Base-by-base conservation (phyloP, 2,797 vertebrate genomes). In the Bufotes viridis region DNA sequence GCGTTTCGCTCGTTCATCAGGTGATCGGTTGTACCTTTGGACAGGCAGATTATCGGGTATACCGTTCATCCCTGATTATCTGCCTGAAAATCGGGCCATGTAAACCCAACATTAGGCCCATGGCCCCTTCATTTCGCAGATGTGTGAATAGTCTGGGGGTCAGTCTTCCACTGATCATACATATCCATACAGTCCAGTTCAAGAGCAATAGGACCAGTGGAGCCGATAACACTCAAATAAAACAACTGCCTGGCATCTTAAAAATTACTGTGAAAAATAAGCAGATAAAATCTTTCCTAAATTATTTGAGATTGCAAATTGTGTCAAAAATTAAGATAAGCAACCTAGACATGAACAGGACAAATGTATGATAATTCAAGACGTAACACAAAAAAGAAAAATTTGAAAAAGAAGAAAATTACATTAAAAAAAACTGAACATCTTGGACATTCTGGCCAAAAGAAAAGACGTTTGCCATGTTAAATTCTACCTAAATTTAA, bases 401-500 rank as follows among this genome's bases (percentile, higher is more conserved):
- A 17, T 42, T 57, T 22, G 55, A 55, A 78, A 78, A 49, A 11
- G 24, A 29, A 55, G 22, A 74, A 20, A 20, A 53, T 14, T 1
- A 72, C 61, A 42, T 81, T 26, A 81, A 80, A 60, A 80, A 34
- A 60, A 57, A 79, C 22, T 12, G 60, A 60, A 81, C 63, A 81
- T 63, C 42, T 51, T n/a, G 10, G 24, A 81, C 11, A 17, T 49
- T 7, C 22, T 15, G 60, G 29, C 15, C 10, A 65, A 24, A 49
- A 14, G 78, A 29, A 78, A 57, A 55, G 55, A 7, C 42, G 13
- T 57, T 20, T n/a, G 11, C 61, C 55, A 15, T 67, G 67, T 78
- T 78, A 88, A 85, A 85, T 85, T n/a, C 75, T 65, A 63, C 57
- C 57, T 80, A 72, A 20, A 80, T 57, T 53, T 80, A 84, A 88